phyloP scores from a whole-genome alignment of 1,140 invertebrate genomes.

The Atta cephalotes region DNA sequence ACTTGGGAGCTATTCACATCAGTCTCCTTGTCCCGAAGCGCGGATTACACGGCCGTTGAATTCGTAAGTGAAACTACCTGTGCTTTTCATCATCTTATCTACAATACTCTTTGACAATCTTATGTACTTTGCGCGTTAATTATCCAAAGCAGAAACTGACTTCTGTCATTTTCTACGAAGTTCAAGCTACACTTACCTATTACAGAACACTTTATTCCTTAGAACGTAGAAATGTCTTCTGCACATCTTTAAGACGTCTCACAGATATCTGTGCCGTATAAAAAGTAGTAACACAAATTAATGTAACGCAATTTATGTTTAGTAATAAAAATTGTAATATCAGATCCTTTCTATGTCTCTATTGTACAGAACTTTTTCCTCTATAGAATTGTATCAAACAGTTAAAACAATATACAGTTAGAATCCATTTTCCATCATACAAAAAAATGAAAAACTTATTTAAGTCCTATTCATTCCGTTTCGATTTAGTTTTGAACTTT shows the following conservation, averaged over 20 bases:
- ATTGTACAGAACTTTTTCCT: not conserved
- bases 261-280: too few species aligned
- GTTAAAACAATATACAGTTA: not conserved
- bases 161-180: slow-evolving; percentile 29
- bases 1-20: slow-evolving; percentile 70
- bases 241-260: too few species aligned
- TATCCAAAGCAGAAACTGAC: slow-evolving; percentile 21
- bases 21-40: slow-evolving; percentile 65
- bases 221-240: too few species aligned
- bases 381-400: not conserved
- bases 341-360: not conserved
- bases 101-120: slow-evolving; percentile 45
- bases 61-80: slow-evolving; percentile 73
- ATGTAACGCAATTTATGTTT: not conserved
- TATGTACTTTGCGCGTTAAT: slow-evolving; percentile 35
- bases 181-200: not conserved
- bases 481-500: not conserved
- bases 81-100: slow-evolving; percentile 46
- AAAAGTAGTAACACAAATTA: not conserved
- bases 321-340: not conserved
- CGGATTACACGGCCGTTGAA: slow-evolving; percentile 72
- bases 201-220: too few species aligned
- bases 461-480: not conserved
- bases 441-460: not conserved
- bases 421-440: not conserved